A percentile compares a stretch with the other conserved stretches of the same genome.
Evolutionary conservation across 1,140 invertebrate species (phyloP).

Genomic region (Paramacrobiotus metropolitanus): DNA sequence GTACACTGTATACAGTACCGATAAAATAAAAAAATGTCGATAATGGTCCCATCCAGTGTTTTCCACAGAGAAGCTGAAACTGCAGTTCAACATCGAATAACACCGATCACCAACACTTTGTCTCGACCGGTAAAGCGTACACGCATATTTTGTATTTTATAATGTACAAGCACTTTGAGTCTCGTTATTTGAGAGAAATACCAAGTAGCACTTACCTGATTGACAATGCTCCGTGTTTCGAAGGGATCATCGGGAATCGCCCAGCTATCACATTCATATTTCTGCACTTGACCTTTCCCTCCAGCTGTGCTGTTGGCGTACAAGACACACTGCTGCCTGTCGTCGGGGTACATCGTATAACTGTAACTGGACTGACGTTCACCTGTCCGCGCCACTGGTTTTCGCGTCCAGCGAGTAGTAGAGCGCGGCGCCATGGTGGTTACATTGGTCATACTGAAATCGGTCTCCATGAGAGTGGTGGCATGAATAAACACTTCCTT

Average conservation of each 20-base stretch:
- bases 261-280: no score
- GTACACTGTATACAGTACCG: no score
- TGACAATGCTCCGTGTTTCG: background rate
- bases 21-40: background rate
- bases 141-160: background rate
- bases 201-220: background rate
- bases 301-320: background rate
- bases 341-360: background rate
- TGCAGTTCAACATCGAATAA: background rate
- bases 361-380: no score
- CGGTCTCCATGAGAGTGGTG: no score
- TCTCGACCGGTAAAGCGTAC: no score
- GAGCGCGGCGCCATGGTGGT: no score
- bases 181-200: background rate
- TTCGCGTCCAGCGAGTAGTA: no score
- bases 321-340: background rate
- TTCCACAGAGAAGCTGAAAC: background rate
- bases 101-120: no score
- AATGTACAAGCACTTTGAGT: background rate
- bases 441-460: no score
- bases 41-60: background rate
- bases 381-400: no score
- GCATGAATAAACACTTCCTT: no score
- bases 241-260: no score
- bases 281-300: background rate